phyloP scores from a whole-genome alignment of 1,140 invertebrate species.

The Stegodyphus dumicola region DNA sequence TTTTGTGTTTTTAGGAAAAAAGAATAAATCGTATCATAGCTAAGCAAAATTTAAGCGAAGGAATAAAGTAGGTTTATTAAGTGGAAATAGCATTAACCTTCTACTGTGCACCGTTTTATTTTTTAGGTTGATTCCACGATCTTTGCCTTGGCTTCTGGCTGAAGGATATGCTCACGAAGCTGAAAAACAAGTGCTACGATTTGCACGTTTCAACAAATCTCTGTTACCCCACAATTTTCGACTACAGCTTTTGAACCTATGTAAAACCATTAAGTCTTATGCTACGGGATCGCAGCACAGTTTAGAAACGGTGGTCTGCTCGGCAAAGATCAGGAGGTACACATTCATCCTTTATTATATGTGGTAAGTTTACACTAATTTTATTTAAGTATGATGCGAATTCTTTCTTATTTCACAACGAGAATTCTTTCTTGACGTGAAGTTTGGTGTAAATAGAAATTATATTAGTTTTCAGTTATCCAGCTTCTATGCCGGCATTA shows the following conservation, averaged over 20 bases:
- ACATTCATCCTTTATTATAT: slow-evolving; percentile 58
- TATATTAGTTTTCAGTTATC: too few species aligned
- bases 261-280: slow-evolving; percentile 38
- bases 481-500: too few species aligned
- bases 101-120: too few species aligned
- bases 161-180: slow-evolving; percentile 44
- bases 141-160: slow-evolving; percentile 60
- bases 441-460: too few species aligned
- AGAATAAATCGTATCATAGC: too few species aligned
- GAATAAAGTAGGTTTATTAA: too few species aligned
- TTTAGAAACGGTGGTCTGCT: slow-evolving; percentile 42
- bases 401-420: neutral
- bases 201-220: slow-evolving; percentile 41
- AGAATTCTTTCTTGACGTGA: too few species aligned
- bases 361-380: slow-evolving; percentile 27
- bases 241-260: slow-evolving; percentile 19
- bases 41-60: too few species aligned
- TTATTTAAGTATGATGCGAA: neutral
- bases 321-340: slow-evolving; percentile 38
- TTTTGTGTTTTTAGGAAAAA: too few species aligned
- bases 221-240: slow-evolving; percentile 38
- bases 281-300: slow-evolving; percentile 12
- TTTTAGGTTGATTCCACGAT: slow-evolving; percentile 60
- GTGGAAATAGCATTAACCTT: too few species aligned
- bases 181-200: slow-evolving; percentile 47